Base-by-base conservation (phyloP, 1,140 invertebrate species). In the Drosophila melanica region DNA sequence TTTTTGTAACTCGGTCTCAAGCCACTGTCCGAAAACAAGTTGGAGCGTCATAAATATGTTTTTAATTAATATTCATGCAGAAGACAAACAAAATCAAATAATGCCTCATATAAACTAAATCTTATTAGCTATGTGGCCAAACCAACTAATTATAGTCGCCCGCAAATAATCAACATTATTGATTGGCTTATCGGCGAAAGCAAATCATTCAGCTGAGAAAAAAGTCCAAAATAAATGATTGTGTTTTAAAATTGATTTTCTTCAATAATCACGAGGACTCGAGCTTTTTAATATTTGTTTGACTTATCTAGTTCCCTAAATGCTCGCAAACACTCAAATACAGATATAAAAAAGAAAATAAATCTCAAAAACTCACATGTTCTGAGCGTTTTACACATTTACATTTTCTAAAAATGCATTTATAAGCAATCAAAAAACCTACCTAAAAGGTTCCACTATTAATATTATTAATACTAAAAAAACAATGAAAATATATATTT, bases 51-150 rank as follows among this genome's bases (percentile, higher is more conserved):
- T 20, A 33, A 42, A 50, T 10, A 60, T 39, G 27, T 41, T 4
- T 64, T 14, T 44, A 65, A 65, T 70, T 50, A 71, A 58, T 65
- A 71, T 65, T 65, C 62, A 66, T 66, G 30, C 51, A 44, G 20
- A 50, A 57, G 53, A 54, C 60, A 63, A 20, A 1, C 54, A 14
- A 39, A 44, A 18, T 58, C 64, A 58, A 33, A 59, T 59, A 44
- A 58, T 47, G 45, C 44, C 39, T 42, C 39, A 30, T 62, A 37
- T 63, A 45, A 59, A 53, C 63, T 42, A 59, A 58, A 53, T 39
- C 59, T 62, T 58, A 37, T 60, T 58, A 58, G 37, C 39, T 58
- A 27, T 18, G 55, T 30, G 41, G 44, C 16, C 23, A 44, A 30
- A 42, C 14, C 44, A 44, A 65, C 23, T 58, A 51, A 66, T 58